phyloP scores from a whole-genome alignment of 2,888 invertebrate genomes.

The Acanthosepion lycidas region DNA sequence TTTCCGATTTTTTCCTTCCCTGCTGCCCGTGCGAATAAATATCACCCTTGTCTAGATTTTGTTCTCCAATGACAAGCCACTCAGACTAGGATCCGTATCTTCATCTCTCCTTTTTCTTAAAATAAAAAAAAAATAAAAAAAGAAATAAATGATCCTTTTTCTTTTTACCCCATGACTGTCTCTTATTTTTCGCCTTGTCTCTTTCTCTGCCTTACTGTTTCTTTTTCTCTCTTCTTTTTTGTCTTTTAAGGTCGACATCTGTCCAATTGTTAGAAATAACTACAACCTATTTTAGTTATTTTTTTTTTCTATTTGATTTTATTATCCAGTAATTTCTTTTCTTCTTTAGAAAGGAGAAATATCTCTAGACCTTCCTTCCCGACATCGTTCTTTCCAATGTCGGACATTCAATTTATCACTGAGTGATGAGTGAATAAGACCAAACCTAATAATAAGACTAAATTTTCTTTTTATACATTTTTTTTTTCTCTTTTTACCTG shows the following conservation, averaged over 20 bases:
- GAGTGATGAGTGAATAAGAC: neutral
- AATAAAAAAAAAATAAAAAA: neutral
- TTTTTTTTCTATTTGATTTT: neutral
- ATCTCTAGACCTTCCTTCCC: neutral
- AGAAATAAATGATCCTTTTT: neutral
- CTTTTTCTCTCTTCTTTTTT: neutral
- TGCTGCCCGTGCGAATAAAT: neutral
- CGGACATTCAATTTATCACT: neutral
- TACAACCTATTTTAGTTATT: neutral
- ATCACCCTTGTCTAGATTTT: neutral
- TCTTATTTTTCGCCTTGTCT: neutral
- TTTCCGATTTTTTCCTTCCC: neutral
- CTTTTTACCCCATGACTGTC: neutral
- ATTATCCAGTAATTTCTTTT: neutral
- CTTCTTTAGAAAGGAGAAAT: neutral
- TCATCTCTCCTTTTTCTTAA: neutral
- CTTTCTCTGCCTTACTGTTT: neutral
- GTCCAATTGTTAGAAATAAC: slow-evolving; percentile 12
- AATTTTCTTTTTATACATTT: too few species aligned
- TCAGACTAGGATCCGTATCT: neutral
- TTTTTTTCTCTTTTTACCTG: too few species aligned
- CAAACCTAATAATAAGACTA: too few species aligned
- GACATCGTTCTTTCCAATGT: neutral
- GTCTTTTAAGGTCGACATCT: slow-evolving; percentile 12
- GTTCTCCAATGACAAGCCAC: neutral